phyloP scores from a whole-genome alignment of 2,888 invertebrate genomes.

The Aleiodes alternator region DNA sequence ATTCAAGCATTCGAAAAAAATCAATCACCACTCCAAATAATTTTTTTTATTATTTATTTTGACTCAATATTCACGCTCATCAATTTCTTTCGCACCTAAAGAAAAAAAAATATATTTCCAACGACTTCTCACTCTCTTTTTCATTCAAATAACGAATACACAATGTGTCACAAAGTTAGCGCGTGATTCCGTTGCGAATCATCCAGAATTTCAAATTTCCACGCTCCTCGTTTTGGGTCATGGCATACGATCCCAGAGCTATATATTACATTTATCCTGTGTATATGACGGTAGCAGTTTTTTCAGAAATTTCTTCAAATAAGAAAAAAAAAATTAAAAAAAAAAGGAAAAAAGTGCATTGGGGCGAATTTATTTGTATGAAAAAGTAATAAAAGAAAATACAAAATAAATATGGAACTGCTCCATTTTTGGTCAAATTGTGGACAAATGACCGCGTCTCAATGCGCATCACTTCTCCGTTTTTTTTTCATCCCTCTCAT shows the following conservation, averaged over 20 bases:
- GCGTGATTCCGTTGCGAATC: constrained; percentile 61
- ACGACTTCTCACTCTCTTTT: constrained; percentile 28
- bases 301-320: constrained; percentile 23
- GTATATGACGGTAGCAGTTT: constrained; percentile 31
- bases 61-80: neutral
- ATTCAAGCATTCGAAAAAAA: neutral
- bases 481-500: constrained; percentile 11
- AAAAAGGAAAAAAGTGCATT: constrained; percentile 40
- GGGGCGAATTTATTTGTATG: constrained; percentile 18
- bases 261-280: constrained; percentile 59
- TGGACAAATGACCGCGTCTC: constrained; percentile 70
- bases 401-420: constrained; percentile 60
- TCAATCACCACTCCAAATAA: neutral
- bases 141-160: constrained; percentile 1
- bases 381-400: constrained; percentile 21
- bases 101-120: neutral
- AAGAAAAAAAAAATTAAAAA: constrained; percentile 33
- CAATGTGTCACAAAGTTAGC: neutral
- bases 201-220: constrained; percentile 66
- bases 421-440: constrained; percentile 70
- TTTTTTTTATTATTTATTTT: constrained; percentile 17
- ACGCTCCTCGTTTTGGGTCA: constrained; percentile 65
- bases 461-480: constrained; percentile 37
- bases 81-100: neutral
- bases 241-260: constrained; percentile 64